These are phyloP conservation scores for Ceramica pisi DNA, from an alignment of 2,888 invertebrate genomes.

Conservation along the genomic window DNA sequence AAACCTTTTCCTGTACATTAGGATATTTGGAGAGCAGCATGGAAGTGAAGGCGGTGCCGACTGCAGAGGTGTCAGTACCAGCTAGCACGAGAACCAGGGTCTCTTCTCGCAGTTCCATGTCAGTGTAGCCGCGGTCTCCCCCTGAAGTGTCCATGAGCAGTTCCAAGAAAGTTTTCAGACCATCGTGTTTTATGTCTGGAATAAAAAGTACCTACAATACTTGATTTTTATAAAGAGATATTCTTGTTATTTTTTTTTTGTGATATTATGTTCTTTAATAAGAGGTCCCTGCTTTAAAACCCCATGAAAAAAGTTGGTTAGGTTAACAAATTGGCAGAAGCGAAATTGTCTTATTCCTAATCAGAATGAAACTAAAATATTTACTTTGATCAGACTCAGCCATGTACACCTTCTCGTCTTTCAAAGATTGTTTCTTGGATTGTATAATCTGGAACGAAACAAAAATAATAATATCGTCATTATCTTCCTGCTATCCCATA, in stretches of 20 bases:
- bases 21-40: constrained; percentile 71
- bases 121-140: constrained; percentile 60
- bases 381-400: constrained; percentile 48
- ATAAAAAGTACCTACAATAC: not conserved
- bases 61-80: constrained; percentile 79
- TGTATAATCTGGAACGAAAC: constrained; percentile 46
- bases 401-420: constrained; percentile 32
- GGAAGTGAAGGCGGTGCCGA: constrained; percentile 69
- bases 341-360: not conserved
- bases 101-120: constrained; percentile 75
- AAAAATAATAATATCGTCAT: not conserved
- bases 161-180: constrained; percentile 71
- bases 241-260: no score
- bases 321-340: no score
- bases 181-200: constrained; percentile 46
- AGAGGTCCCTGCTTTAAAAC: no score
- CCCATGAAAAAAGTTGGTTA: no score
- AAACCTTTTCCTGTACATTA: constrained; percentile 73
- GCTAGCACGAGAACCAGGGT: constrained; percentile 73
- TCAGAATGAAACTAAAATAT: not conserved
- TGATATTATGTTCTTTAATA: no score
- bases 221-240: not conserved
- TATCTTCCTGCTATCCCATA: no score
- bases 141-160: constrained; percentile 69
- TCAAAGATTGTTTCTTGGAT: constrained; percentile 43